These are phyloP conservation scores for Cheilosia grossa DNA, from an alignment of 2,888 invertebrate species.

Conservation along the genomic window DNA sequence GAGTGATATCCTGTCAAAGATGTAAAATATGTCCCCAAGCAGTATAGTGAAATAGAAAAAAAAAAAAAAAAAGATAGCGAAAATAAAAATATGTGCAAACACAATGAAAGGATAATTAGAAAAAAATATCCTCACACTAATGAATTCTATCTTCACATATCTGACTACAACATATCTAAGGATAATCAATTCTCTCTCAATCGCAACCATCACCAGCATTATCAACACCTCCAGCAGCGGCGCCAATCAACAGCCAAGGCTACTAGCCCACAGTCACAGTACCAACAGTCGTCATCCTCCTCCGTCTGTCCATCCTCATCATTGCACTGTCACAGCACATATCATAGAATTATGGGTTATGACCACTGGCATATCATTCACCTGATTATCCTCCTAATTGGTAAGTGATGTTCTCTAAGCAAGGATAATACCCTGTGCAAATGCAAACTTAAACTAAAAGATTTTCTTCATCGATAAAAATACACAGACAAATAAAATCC, in stretches of 20 bases:
- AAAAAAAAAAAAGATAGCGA: constrained; percentile 4
- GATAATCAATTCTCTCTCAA: constrained; percentile 63
- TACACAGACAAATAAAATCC: background rate
- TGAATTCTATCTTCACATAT: constrained; percentile 71
- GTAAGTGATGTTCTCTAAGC: constrained; percentile 78
- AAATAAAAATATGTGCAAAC: constrained; percentile 68
- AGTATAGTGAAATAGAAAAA: constrained; percentile 26
- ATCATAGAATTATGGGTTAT: constrained; percentile 74
- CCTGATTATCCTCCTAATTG: constrained; percentile 82
- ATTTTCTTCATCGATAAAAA: constrained; percentile 45
- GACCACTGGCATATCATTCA: constrained; percentile 81
- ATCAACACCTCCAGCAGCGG: constrained; percentile 48
- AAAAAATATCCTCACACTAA: constrained; percentile 63
- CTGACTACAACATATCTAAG: constrained; percentile 64
- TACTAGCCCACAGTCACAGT: constrained; percentile 71
- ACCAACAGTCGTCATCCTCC: constrained; percentile 38
- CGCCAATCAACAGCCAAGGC: constrained; percentile 56
- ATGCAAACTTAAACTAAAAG: constrained; percentile 11
- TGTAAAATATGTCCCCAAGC: constrained; percentile 35
- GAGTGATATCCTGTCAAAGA: constrained; percentile 22
- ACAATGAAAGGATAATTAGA: constrained; percentile 69
- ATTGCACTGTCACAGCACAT: constrained; percentile 60
- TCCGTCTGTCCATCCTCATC: constrained; percentile 59
- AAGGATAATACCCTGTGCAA: constrained; percentile 32
- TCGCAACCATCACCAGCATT: constrained; percentile 61